Conservation (phyloP, 2,888 invertebrate genomes). For the Drosophila borealis region DNA sequence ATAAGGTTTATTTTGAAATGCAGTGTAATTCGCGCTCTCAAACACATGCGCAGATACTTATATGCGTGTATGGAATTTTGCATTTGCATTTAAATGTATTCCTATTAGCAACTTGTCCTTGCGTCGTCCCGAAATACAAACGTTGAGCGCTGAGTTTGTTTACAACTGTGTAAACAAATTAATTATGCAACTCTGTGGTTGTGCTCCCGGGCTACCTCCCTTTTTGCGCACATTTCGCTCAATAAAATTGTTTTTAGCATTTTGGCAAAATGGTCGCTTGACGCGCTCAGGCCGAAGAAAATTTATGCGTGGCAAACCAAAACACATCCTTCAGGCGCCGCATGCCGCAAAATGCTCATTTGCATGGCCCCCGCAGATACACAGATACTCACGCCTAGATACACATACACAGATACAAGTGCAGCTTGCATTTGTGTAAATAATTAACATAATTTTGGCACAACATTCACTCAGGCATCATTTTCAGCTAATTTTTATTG, state of each 20-base stretch:
- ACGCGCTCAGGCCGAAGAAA: conserved; percentile 64
- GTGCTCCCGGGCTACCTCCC: conserved; percentile 16
- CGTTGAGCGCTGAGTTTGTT: conserved; percentile 53
- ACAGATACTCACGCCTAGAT: neutral
- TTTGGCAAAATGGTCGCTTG: conserved; percentile 58
- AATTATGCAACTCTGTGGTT: conserved; percentile 68
- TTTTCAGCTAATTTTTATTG: conserved; percentile 41
- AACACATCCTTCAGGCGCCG: conserved; percentile 61
- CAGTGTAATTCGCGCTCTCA: neutral
- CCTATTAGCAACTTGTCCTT: conserved; percentile 23
- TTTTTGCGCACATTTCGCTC: conserved; percentile 24
- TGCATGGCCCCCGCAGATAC: conserved; percentile 46
- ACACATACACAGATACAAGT: conserved; percentile 28
- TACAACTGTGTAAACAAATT: conserved; percentile 79
- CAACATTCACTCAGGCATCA: conserved; percentile 60
- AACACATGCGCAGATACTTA: neutral
- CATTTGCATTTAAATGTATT: conserved; percentile 36
- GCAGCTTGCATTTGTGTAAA: conserved; percentile 48
- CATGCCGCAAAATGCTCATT: conserved; percentile 60
- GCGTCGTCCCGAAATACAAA: conserved; percentile 4
- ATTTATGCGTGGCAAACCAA: conserved; percentile 73
- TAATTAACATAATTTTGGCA: conserved; percentile 71
- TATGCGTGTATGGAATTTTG: neutral
- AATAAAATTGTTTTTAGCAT: conserved; percentile 63
- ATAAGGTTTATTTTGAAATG: neutral